Conservation (phyloP, 2,113 vertebrate genomes). For the Bujurquina vittata region DNA sequence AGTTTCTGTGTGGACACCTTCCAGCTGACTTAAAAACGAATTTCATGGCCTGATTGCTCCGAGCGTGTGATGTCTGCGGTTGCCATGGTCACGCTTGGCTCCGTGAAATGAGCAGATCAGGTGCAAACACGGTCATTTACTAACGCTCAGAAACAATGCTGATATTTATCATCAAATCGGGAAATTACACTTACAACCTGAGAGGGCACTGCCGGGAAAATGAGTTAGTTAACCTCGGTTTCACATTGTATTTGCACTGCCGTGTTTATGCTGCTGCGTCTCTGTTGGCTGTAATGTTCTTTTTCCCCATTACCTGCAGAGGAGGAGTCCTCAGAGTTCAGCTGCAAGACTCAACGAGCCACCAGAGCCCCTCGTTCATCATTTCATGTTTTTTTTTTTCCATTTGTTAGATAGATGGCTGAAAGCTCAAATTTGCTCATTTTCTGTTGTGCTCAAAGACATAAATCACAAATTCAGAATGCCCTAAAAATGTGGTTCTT, state of each 20-base stretch:
- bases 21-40: constrained; percentile 10
- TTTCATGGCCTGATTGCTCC: constrained; percentile 9
- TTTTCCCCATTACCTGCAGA: constrained; percentile 12
- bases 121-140: not conserved
- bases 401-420: constrained; percentile 29
- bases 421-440: constrained; percentile 31
- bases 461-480: constrained; percentile 47
- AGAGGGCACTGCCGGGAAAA: not conserved
- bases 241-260: not conserved
- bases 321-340: constrained; percentile 4
- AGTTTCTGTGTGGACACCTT: not conserved
- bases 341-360: constrained; percentile 25
- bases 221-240: not conserved
- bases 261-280: not conserved
- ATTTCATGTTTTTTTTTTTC: not conserved
- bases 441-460: constrained; percentile 29
- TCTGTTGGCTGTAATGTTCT: not conserved
- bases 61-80: not conserved
- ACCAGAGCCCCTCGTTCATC: constrained; percentile 33
- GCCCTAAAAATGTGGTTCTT: not conserved
- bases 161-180: not conserved
- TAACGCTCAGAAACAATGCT: not conserved
- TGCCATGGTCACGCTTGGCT: constrained; percentile 13
- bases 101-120: constrained; percentile 1
- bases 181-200: not conserved